Percentiles rank a stretch among this genome's conserved stretches.
phyloP scores from a whole-genome alignment of 37 sponge, comb jelly and placozoan species.

The Diacarnus erythraeanus region DNA sequence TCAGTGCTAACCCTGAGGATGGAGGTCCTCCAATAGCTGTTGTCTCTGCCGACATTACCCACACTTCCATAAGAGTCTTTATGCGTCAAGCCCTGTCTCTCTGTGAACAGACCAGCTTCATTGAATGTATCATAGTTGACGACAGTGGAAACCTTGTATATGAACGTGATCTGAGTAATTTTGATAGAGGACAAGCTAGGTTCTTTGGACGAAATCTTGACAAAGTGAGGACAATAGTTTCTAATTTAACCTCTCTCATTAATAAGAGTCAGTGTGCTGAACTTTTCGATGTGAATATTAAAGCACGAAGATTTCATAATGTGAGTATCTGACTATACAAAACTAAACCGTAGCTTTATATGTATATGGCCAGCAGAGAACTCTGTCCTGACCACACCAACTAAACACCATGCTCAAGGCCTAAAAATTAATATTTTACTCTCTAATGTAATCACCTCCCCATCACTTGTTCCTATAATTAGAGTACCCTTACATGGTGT shows the following conservation, averaged over 20 bases:
- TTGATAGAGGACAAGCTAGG: neutral
- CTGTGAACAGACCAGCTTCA: neutral
- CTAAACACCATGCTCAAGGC: too few species aligned
- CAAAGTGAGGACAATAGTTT: neutral
- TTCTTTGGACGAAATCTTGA: neutral
- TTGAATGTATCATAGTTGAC: slow-evolving; percentile 34
- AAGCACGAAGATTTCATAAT: neutral
- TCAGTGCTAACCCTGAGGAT: neutral
- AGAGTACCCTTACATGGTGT: too few species aligned
- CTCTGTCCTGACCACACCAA: too few species aligned
- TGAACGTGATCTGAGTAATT: neutral
- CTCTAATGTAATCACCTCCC: too few species aligned
- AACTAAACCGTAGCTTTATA: too few species aligned
- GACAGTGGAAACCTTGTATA: slow-evolving; percentile 28
- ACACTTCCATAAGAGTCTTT: slow-evolving; percentile 19
- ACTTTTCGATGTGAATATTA: neutral
- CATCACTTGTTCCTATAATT: too few species aligned
- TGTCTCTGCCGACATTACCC: slow-evolving; percentile 37
- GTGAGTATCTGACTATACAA: too few species aligned
- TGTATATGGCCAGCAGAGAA: too few species aligned
- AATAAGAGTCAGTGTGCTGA: slow-evolving; percentile 34
- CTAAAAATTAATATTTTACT: too few species aligned
- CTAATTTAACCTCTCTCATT: neutral
- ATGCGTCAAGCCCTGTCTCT: slow-evolving; percentile 6
- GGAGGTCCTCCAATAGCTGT: slow-evolving; percentile 13